Evolutionary conservation across 2,888 invertebrate species (phyloP).

Genomic region (Ommatoiulus sabulosus): DNA sequence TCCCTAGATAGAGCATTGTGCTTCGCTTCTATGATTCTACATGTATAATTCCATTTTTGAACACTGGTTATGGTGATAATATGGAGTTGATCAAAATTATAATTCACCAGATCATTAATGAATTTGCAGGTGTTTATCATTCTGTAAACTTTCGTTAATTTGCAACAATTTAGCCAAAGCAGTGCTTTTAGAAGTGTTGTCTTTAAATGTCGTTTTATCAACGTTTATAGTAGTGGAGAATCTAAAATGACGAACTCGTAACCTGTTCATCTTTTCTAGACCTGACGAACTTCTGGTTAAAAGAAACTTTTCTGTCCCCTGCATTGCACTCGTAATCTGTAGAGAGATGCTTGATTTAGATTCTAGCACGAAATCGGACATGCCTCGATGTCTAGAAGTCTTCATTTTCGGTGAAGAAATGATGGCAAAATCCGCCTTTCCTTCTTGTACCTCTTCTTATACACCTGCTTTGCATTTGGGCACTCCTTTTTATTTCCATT

Average conservation of each 20-base stretch:
- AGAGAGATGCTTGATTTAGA: background rate
- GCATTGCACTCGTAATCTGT: conserved; percentile 27
- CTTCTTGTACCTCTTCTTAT: conserved; percentile 52
- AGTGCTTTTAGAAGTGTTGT: too few species aligned
- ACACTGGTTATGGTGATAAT: too few species aligned
- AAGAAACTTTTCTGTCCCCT: background rate
- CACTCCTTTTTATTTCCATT: conserved; percentile 53
- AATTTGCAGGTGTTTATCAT: too few species aligned
- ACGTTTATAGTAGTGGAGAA: background rate
- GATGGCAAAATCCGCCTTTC: conserved; percentile 47
- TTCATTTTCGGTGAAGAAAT: conserved; percentile 43
- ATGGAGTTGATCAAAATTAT: too few species aligned
- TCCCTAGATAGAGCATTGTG: too few species aligned
- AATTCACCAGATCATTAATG: too few species aligned
- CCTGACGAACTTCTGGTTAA: background rate
- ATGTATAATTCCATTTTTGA: too few species aligned
- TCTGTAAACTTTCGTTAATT: too few species aligned
- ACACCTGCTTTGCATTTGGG: conserved; percentile 57
- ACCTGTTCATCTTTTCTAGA: background rate
- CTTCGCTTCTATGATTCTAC: too few species aligned
- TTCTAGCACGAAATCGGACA: background rate
- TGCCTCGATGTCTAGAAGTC: conserved; percentile 9
- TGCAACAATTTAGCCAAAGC: background rate
- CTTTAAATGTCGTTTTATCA: background rate
- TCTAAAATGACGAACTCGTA: background rate